Evolutionary conservation across 2,113 vertebrate genomes (phyloP), one percentile per base, ranked within the genome.

Genomic region (Eulemur rufifrons): DNA sequence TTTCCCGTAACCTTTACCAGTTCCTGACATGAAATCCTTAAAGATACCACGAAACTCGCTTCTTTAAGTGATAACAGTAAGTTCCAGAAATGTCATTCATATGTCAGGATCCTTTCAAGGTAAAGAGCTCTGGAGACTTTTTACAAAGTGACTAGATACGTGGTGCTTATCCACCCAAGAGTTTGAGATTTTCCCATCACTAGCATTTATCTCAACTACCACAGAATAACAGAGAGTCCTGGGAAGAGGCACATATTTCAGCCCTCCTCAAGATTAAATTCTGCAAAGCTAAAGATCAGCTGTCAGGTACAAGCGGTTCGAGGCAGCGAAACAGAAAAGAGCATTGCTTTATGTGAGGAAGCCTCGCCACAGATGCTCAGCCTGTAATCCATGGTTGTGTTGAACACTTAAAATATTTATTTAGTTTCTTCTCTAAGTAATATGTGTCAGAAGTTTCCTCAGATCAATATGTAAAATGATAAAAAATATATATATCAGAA

Each of bases 51-150:
- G 74, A 93, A n/a, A 74, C 47, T 34, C 27, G 20, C 32, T 50
- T 64, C 83, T 78, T 68, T 63, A 73, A 87, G 39, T 69, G 86
- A 37, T 89, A 66, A 76, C 6, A 80, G 56, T n/a, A 61, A 23
- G 20, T 91, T 86, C 63, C 42, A 80, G 88, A 91, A 96, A 96
- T 52, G 39, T 71, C 77, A 64, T 81, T 96, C 1, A 0, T 91
- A 69, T 89, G 66, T 73, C 50, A 42, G 27, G 37, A 82, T 76
- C 71, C 88, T 95, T 90, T 56, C 32, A 87, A 89, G 61, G 37
- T 78, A 27, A 92, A 97, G 87, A 39, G 88, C 47, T 34, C 88
- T 86, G 61, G 54, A 92, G 64, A 77, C 76, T 29, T 78, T 86
- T 61, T 32, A 47, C 13, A 9, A 88, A 96, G 77, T 56, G 39